Conservation (phyloP, 2,797 vertebrate genomes). For the Bufotes viridis region DNA sequence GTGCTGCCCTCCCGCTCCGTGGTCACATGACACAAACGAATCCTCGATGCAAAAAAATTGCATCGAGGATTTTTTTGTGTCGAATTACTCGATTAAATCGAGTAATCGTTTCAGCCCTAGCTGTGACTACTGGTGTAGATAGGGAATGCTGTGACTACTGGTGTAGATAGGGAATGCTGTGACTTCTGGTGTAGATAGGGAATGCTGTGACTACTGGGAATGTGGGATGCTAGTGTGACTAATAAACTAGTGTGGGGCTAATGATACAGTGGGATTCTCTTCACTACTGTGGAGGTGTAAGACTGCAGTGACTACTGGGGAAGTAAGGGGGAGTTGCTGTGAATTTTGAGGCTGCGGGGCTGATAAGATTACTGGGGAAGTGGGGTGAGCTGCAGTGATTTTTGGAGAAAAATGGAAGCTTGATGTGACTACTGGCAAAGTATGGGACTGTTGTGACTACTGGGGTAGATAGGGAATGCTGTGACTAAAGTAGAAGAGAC, state of each 20-base stretch:
- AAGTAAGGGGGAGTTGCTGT: background rate
- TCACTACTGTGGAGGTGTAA: background rate
- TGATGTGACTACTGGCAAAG: background rate
- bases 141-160: background rate
- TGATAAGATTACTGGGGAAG: background rate
- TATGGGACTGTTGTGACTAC: background rate
- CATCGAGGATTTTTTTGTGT: too few species aligned
- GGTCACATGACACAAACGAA: too few species aligned
- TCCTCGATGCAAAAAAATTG: too few species aligned
- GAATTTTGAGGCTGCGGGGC: background rate
- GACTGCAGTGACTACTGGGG: background rate
- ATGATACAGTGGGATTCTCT: too few species aligned
- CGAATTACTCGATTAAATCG: too few species aligned
- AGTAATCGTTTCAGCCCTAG: too few species aligned
- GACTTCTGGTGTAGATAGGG: background rate
- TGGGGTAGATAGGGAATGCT: background rate
- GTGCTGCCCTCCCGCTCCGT: too few species aligned
- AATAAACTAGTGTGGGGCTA: too few species aligned
- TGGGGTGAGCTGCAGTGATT: background rate
- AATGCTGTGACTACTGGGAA: background rate
- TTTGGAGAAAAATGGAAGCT: background rate
- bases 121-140: too few species aligned
- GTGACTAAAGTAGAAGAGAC: background rate
- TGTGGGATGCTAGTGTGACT: too few species aligned
- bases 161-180: too few species aligned